A percentile compares a stretch with the other conserved stretches of the same genome.
Evolutionary conservation across 1,140 invertebrate species (phyloP).

Genomic region (Vanessa atalanta): DNA sequence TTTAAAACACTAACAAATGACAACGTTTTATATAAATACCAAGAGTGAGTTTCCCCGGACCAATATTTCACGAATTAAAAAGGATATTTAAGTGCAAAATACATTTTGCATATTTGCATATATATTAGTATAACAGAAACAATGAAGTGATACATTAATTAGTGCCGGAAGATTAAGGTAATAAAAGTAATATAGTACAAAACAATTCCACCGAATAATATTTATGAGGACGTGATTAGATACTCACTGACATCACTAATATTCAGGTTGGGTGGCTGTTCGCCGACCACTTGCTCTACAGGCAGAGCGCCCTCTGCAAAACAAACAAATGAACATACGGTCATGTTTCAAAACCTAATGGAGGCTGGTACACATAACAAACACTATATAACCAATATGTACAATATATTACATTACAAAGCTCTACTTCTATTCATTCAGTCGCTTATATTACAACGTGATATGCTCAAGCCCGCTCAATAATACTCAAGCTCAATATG

Average conservation of each 20-base stretch:
- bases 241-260: conserved; percentile 89
- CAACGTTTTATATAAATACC: too few species aligned
- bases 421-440: neutral
- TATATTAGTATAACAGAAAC: too few species aligned
- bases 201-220: neutral
- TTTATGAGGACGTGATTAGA: conserved; percentile 16
- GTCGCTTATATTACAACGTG: neutral
- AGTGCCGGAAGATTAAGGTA: too few species aligned
- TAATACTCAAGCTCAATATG: neutral
- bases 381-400: neutral
- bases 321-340: conserved; percentile 25
- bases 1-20: too few species aligned
- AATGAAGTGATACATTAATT: neutral
- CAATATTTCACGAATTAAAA: too few species aligned
- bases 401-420: neutral
- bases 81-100: too few species aligned
- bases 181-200: neutral
- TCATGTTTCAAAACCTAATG: neutral
- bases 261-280: conserved; percentile 70
- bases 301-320: conserved; percentile 79
- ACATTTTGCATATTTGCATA: too few species aligned
- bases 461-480: neutral
- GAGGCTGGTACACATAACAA: neutral
- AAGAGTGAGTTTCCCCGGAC: too few species aligned
- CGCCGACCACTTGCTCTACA: conserved; percentile 80